Conservation (phyloP, 1,140 invertebrate genomes). For the Orchestia grillus region DNA sequence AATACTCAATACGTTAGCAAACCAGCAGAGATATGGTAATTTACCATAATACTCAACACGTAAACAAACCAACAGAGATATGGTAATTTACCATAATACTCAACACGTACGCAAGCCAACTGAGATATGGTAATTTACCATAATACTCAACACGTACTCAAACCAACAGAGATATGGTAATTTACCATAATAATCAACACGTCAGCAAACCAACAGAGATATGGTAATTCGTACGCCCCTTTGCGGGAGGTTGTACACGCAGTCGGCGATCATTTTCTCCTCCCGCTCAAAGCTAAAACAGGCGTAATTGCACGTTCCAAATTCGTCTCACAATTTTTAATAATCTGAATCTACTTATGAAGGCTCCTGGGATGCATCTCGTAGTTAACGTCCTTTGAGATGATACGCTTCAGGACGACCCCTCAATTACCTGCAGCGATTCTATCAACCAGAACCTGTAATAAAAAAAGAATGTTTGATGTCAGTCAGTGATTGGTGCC, state of each 20-base stretch:
- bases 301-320: background rate
- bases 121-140: no score
- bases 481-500: background rate
- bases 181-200: no score
- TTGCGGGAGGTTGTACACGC: background rate
- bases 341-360: background rate
- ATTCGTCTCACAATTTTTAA: background rate
- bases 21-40: no score
- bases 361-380: background rate
- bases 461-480: slow-evolving; percentile 3
- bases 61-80: no score
- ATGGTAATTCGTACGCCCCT: background rate
- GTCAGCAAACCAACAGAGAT: no score
- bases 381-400: background rate
- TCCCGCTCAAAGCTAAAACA: background rate
- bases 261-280: background rate
- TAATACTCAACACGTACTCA: no score
- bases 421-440: background rate
- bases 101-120: no score
- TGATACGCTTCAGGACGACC: background rate
- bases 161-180: no score
- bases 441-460: background rate
- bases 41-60: no score
- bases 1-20: no score
- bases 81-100: no score